Base-by-base conservation (phyloP, 2,888 invertebrate genomes). In the Pachydiplax longipennis region DNA sequence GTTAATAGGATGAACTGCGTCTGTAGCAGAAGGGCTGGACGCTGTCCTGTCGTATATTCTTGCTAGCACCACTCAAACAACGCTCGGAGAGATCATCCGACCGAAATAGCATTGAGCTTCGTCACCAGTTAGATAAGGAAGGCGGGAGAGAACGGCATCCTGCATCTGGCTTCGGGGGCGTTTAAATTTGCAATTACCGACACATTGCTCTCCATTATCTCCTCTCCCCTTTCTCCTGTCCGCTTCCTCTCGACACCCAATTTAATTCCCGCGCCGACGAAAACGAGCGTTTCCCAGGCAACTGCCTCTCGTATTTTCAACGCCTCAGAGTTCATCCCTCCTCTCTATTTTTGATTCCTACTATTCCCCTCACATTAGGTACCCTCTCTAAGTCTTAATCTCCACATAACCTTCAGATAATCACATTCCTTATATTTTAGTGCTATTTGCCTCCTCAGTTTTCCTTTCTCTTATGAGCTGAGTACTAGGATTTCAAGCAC, bases 161-260 rank as follows among this genome's bases (percentile, higher is more conserved):
- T 83, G 83, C 37, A 83, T 83, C 65, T 87, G 87, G 58, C 58
- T 82, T 53, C 31, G 83, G 61, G 87, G 87, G 87, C 87, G 87
- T 65, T 87, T 48, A 87, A 87, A 87, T 87, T 61, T 65, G 87
- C 87, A 87, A 87, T 87, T 87, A 87, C 87, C 87, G 61, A 87
- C 61, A 58, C 65, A 87, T 87, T 58, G 61, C 87, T 37, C 35
- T 40, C 48, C n/a, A 40, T 44, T 25, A 82, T 82, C 44, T 22
- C 25, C 82, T n/a, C 35, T 61, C 61, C 53, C 6, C 25, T 82
- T 53, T n/a, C 48, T 31, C 5, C 13, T n/a, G 10, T 48, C 82
- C n/a, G 8, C 48, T 48, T 44, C 82, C 53, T 35, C 25, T 53
- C 31, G 48, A 10, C 48, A 25, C 48, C 18, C 6, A 58, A 31